Conservation (phyloP, 2,888 invertebrate genomes). For the Meandrusa payeni region DNA sequence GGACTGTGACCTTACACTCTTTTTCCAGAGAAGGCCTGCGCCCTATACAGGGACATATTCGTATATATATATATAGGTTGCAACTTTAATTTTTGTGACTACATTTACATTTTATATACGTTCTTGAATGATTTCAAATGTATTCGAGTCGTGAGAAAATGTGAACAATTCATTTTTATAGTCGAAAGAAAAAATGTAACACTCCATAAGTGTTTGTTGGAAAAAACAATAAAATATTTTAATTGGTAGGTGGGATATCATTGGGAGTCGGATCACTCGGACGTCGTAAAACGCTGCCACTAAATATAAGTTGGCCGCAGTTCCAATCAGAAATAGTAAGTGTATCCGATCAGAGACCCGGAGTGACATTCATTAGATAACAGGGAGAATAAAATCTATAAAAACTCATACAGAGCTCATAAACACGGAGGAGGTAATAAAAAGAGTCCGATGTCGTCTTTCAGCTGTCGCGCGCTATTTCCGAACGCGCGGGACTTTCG, state of each 20-base stretch:
- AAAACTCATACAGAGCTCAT: constrained; percentile 78
- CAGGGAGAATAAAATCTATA: constrained; percentile 70
- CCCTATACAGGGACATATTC: too few relatives aligned
- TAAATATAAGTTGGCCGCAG: constrained; percentile 52
- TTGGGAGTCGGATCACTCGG: constrained; percentile 14
- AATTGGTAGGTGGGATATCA: constrained; percentile 35
- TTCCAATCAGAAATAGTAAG: constrained; percentile 57
- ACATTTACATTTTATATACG: too few relatives aligned
- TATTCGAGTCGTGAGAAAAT: too few relatives aligned
- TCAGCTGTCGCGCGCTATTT: constrained; percentile 80
- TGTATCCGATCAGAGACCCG: constrained; percentile 57
- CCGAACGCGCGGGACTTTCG: constrained; percentile 62
- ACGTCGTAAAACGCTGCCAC: constrained; percentile 28
- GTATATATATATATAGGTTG: too few relatives aligned
- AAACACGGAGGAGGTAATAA: constrained; percentile 78
- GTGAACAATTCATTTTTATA: too few relatives aligned
- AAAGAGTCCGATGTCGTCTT: constrained; percentile 71
- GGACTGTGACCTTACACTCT: too few relatives aligned
- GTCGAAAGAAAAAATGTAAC: not conserved
- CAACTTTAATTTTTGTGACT: too few relatives aligned
- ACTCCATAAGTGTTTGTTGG: not conserved
- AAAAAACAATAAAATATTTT: constrained; percentile 36
- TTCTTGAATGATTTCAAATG: too few relatives aligned
- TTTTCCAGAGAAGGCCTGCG: too few relatives aligned
- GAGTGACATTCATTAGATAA: constrained; percentile 69